Percentiles rank a stretch among this genome's conserved stretches.
Evolutionary conservation across 2,113 vertebrate genomes (phyloP).

Genomic region (Meles meles): DNA sequence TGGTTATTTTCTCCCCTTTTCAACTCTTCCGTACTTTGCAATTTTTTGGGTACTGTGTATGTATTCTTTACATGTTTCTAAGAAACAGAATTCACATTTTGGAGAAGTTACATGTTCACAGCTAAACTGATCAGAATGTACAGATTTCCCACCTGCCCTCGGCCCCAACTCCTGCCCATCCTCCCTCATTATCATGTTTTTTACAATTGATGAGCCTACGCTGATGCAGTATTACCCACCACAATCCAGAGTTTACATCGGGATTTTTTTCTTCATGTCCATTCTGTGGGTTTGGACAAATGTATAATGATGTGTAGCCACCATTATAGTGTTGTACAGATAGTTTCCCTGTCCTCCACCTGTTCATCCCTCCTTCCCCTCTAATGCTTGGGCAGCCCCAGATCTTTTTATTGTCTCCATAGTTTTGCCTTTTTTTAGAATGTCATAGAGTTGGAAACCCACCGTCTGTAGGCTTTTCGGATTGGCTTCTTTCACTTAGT

Average conservation of each 20-base stretch:
- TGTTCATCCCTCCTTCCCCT: neutral
- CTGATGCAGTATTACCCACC: neutral
- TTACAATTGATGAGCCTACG: neutral
- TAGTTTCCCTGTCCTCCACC: neutral
- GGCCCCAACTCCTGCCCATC: neutral
- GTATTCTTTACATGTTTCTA: neutral
- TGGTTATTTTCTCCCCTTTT: neutral
- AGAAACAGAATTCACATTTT: neutral
- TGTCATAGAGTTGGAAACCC: neutral
- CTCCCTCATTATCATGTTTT: neutral
- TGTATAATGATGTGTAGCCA: neutral
- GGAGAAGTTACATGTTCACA: neutral
- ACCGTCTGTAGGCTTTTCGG: neutral
- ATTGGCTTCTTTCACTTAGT: neutral
- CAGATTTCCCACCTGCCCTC: neutral
- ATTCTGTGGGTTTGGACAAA: neutral
- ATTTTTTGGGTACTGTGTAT: neutral
- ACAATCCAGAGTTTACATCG: neutral
- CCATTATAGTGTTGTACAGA: neutral
- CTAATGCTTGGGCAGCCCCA: neutral
- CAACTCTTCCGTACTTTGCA: neutral
- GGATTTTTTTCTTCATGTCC: neutral
- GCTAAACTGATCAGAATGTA: neutral
- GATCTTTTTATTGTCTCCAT: neutral
- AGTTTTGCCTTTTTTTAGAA: neutral